Percentiles rank a stretch among this genome's conserved stretches.
Conservation (phyloP, 2,113 vertebrate species). For the Edolisoma coerulescens region DNA sequence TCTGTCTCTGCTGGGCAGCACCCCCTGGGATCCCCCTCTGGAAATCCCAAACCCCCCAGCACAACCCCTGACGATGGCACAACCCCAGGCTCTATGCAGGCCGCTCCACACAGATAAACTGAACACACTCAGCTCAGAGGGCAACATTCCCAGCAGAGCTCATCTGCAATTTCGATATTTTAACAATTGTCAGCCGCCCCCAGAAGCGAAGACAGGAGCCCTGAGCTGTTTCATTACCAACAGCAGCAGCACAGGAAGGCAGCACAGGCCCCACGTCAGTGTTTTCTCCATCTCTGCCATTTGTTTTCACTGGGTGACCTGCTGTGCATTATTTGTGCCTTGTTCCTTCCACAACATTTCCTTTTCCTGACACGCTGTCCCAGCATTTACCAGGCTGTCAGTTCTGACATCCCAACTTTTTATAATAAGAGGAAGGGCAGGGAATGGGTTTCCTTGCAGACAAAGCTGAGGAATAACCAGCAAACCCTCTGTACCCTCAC, state of each 20-base stretch:
- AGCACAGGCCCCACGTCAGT: background rate
- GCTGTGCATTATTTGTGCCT: background rate
- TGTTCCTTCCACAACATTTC: conserved; percentile 7
- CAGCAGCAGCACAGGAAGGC: background rate
- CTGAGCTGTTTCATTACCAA: background rate
- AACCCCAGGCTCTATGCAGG: background rate
- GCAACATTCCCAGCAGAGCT: background rate
- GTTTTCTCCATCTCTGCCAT: background rate
- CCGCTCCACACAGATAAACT: background rate
- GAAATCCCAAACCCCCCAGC: background rate
- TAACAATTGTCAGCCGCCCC: background rate
- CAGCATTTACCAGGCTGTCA: background rate
- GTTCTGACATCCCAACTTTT: conserved; percentile 7
- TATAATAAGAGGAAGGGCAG: background rate
- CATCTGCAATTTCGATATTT: background rate
- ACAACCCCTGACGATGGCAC: background rate
- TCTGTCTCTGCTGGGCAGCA: background rate
- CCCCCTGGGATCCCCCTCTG: background rate
- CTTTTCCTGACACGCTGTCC: background rate
- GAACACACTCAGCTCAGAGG: background rate
- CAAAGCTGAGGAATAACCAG: background rate
- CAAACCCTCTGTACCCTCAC: background rate
- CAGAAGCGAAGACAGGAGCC: background rate
- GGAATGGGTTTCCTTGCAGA: background rate
- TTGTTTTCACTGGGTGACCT: background rate